Conservation (phyloP, 2,113 vertebrate species). For the Ploceus nigricollis region DNA sequence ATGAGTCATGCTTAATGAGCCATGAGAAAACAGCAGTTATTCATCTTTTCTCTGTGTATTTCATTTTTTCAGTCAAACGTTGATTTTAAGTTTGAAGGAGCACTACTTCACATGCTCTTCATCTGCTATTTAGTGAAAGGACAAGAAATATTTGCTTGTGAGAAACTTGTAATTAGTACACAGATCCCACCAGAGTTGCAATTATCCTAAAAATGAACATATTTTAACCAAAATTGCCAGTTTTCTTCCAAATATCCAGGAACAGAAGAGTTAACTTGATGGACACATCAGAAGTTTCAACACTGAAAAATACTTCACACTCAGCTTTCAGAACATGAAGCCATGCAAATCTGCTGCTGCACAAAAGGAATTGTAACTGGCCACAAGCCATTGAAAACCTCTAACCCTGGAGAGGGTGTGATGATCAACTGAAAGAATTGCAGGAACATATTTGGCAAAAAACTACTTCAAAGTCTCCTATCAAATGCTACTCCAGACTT, state of each 20-base stretch:
- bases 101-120: background rate
- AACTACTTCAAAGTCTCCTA: background rate
- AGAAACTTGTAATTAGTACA: background rate
- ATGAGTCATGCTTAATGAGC: background rate
- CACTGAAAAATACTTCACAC: background rate
- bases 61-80: background rate
- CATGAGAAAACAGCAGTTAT: constrained; percentile 10
- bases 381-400: background rate
- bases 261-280: background rate
- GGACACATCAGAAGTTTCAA: background rate
- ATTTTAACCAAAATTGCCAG: background rate
- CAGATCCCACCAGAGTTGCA: background rate
- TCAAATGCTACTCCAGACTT: background rate
- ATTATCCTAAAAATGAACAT: background rate
- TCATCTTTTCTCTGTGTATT: background rate
- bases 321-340: constrained; percentile 9
- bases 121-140: background rate
- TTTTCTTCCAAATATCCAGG: background rate
- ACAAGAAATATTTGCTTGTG: background rate
- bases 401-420: background rate
- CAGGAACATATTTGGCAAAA: background rate
- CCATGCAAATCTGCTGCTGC: background rate
- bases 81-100: background rate
- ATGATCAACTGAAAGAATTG: background rate
- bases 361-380: constrained; percentile 5